phyloP scores from a whole-genome alignment of 1,140 invertebrate species.

The Lysiphlebus fabarum region DNA sequence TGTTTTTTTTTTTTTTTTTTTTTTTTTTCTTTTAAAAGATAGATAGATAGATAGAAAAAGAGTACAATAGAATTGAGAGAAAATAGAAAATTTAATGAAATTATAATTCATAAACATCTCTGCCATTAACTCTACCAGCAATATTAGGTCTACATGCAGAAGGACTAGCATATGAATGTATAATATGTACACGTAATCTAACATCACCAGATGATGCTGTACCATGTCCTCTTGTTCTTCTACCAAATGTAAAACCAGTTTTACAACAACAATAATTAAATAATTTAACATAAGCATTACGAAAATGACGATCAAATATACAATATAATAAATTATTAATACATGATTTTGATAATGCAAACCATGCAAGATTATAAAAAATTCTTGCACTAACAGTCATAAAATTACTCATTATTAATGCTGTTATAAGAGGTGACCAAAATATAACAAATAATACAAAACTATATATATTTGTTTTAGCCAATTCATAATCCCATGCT shows the following conservation, averaged over 20 bases:
- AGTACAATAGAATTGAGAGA: not conserved
- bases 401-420: slow-evolving; percentile 56
- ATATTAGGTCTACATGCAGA: slow-evolving; percentile 48
- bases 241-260: slow-evolving; percentile 69
- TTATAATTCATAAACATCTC: slow-evolving; percentile 62
- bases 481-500: slow-evolving; percentile 62
- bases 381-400: slow-evolving; percentile 52
- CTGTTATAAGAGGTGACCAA: slow-evolving; percentile 68
- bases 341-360: slow-evolving; percentile 68
- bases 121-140: slow-evolving; percentile 44
- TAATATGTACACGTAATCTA: slow-evolving; percentile 67
- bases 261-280: slow-evolving; percentile 84
- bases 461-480: slow-evolving; percentile 64
- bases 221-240: slow-evolving; percentile 60
- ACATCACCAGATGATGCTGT: slow-evolving; percentile 64
- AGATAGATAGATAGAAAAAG: not conserved
- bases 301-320: slow-evolving; percentile 64
- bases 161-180: slow-evolving; percentile 68
- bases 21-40: too few relatives aligned
- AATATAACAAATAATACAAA: slow-evolving; percentile 63
- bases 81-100: not conserved
- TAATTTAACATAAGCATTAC: slow-evolving; percentile 72
- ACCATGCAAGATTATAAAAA: slow-evolving; percentile 66
- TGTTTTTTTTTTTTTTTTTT: too few relatives aligned
- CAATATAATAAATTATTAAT: slow-evolving; percentile 68